Conservation (phyloP, 2,113 vertebrate genomes). For the Thamnophis sirtalis region DNA sequence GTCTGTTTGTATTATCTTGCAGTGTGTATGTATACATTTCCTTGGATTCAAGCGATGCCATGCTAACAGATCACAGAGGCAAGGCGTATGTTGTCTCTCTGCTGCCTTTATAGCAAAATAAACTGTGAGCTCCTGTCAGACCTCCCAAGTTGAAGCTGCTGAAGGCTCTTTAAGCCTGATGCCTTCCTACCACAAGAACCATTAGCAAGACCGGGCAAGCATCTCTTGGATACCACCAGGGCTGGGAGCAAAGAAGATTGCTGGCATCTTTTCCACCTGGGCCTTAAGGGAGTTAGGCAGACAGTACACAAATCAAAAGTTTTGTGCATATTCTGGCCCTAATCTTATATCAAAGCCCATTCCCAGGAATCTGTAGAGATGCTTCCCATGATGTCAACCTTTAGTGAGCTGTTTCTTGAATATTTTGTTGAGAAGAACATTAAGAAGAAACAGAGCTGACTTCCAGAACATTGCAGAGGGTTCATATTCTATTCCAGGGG, state of each 20-base stretch:
- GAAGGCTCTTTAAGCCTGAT: background rate
- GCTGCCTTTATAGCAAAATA: background rate
- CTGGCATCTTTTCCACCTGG: background rate
- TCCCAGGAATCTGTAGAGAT: background rate
- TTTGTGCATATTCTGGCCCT: background rate
- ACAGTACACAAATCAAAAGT: background rate
- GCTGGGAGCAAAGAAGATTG: background rate
- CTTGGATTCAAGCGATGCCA: background rate
- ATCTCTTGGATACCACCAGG: background rate
- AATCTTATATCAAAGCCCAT: background rate
- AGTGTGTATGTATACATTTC: background rate
- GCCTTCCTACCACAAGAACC: background rate
- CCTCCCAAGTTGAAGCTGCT: background rate
- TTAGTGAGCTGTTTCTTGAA: background rate
- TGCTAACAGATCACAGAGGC: background rate
- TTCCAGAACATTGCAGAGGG: background rate
- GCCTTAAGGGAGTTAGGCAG: background rate
- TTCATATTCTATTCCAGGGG: background rate
- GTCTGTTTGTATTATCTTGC: background rate
- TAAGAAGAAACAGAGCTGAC: background rate
- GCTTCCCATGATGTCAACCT: background rate
- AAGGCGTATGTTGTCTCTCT: background rate
- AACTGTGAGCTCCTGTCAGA: background rate
- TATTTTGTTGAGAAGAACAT: background rate
- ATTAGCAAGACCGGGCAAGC: background rate